Conservation (phyloP, 2,797 vertebrate species). For the Poecilia velifera region DNA sequence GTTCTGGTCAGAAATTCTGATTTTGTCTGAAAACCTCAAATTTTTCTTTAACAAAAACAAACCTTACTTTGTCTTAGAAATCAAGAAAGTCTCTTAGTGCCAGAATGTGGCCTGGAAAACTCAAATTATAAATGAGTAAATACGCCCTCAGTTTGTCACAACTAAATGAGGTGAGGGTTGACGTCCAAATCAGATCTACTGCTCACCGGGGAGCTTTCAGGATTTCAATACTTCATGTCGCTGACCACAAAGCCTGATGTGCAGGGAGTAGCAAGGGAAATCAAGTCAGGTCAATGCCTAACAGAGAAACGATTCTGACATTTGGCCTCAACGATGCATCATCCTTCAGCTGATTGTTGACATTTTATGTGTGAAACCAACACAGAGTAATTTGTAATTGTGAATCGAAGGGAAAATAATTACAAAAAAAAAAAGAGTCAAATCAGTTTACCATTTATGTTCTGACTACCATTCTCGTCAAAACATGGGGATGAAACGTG, state of each 20-base stretch:
- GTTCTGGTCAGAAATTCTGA: background rate
- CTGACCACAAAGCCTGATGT: background rate
- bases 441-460: background rate
- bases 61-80: background rate
- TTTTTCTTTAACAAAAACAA: background rate
- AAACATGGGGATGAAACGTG: background rate
- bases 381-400: background rate
- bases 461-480: background rate
- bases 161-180: background rate
- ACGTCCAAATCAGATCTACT: background rate
- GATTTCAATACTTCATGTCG: background rate
- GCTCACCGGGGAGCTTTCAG: background rate
- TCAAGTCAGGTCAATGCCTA: background rate
- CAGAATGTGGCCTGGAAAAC: background rate
- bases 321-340: background rate
- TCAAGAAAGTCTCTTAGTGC: background rate
- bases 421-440: background rate
- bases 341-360: background rate
- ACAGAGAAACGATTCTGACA: background rate
- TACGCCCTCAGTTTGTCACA: background rate
- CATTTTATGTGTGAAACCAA: background rate
- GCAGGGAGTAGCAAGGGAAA: background rate
- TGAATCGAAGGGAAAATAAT: background rate
- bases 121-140: background rate
- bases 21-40: background rate